Evolutionary conservation across 2,113 vertebrate species (phyloP).

Genomic region (Chlorodrepanis virens): DNA sequence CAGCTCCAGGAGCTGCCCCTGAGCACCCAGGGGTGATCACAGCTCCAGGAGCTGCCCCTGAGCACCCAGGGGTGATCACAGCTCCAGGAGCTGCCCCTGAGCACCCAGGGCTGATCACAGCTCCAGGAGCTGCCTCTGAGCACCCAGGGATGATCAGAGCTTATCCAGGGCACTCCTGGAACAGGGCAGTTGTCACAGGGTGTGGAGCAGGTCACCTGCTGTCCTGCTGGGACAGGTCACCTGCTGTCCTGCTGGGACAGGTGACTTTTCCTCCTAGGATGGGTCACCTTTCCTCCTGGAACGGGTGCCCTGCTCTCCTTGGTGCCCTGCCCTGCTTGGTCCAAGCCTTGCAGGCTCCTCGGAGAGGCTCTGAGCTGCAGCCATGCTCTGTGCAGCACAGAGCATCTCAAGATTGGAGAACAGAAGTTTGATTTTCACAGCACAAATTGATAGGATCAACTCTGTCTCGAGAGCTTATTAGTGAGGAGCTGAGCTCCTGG

Average conservation of each 20-base stretch:
- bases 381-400: not conserved
- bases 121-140: too few relatives aligned
- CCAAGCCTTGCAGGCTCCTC: not conserved
- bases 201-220: not conserved
- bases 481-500: not conserved
- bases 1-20: too few relatives aligned
- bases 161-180: not conserved
- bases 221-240: not conserved
- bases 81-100: too few relatives aligned
- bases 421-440: constrained; percentile 38
- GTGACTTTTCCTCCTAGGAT: not conserved
- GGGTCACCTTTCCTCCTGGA: not conserved
- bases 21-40: not conserved
- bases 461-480: constrained; percentile 7
- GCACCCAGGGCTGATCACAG: too few relatives aligned
- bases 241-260: not conserved
- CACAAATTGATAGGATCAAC: constrained; percentile 6
- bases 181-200: rapidly evolving
- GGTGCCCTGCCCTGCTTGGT: not conserved
- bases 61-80: too few relatives aligned
- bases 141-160: not conserved
- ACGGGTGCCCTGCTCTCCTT: too few relatives aligned
- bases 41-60: too few relatives aligned
- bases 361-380: rapidly evolving
- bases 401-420: not conserved